Conservation (phyloP, 2,797 vertebrate species). For the Gallinago stenura region DNA sequence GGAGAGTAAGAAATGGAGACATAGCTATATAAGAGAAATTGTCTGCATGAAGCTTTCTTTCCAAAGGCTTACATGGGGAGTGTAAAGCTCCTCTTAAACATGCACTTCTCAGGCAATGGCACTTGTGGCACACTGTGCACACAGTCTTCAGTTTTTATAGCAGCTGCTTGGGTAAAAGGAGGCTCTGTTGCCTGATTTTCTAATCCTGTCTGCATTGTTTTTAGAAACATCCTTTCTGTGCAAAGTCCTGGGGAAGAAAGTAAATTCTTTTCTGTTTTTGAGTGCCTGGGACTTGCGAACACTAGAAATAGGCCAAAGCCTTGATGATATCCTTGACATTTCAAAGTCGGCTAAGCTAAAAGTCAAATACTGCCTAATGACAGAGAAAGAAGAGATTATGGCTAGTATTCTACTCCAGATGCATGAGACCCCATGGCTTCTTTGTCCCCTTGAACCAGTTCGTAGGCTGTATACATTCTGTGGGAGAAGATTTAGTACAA, state of each 20-base stretch:
- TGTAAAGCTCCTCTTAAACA: neutral
- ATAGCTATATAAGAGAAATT: neutral
- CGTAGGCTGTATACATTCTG: neutral
- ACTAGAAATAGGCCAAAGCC: neutral
- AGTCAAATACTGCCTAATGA: neutral
- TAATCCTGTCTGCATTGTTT: neutral
- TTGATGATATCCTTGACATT: neutral
- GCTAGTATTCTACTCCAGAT: neutral
- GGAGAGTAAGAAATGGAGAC: neutral
- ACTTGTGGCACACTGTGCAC: neutral
- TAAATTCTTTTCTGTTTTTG: neutral
- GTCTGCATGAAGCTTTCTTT: neutral
- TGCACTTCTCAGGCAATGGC: neutral
- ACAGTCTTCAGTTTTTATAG: neutral
- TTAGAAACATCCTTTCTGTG: neutral
- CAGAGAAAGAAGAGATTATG: neutral
- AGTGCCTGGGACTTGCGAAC: neutral
- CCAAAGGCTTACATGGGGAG: neutral
- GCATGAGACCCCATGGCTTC: neutral
- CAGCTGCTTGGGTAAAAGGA: neutral
- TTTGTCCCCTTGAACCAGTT: neutral
- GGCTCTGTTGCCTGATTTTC: neutral
- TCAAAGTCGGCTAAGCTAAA: neutral
- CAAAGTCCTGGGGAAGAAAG: constrained; percentile 1
- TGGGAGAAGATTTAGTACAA: neutral